Conservation (phyloP, 2,113 vertebrate species). For the Lonchura striata region DNA sequence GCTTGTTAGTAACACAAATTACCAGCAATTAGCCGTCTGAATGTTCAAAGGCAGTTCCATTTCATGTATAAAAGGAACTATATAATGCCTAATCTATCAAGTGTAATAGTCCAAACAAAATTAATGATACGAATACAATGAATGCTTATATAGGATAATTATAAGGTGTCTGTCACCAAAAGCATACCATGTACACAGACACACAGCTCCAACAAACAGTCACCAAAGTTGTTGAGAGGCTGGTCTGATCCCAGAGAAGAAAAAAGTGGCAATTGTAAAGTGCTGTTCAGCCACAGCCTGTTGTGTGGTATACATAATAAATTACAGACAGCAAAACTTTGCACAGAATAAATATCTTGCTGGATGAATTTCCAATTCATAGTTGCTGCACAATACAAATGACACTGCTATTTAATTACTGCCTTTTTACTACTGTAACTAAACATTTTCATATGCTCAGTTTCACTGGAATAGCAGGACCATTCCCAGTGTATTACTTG, state of each 20-base stretch:
- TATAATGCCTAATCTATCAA: slow-evolving; percentile 84
- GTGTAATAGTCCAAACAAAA: slow-evolving; percentile 82
- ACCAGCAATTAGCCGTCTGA: slow-evolving; percentile 83
- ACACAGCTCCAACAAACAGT: slow-evolving; percentile 41
- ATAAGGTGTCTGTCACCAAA: slow-evolving; percentile 75
- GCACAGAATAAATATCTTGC: slow-evolving; percentile 35
- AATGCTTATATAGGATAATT: slow-evolving; percentile 78
- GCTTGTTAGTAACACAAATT: slow-evolving; percentile 86
- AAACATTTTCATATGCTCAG: slow-evolving; percentile 78
- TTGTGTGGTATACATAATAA: slow-evolving; percentile 18
- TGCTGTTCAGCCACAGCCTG: background rate
- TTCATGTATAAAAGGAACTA: slow-evolving; percentile 80
- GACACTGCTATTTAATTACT: slow-evolving; percentile 77
- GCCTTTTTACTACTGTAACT: slow-evolving; percentile 76
- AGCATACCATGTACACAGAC: slow-evolving; percentile 41
- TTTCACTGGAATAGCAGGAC: slow-evolving; percentile 78
- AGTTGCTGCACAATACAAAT: slow-evolving; percentile 62
- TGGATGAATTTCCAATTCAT: slow-evolving; percentile 49
- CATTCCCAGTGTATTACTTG: slow-evolving; percentile 78
- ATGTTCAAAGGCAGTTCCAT: slow-evolving; percentile 84
- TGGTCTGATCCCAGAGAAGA: slow-evolving; percentile 15
- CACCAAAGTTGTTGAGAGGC: slow-evolving; percentile 57
- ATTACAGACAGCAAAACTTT: slow-evolving; percentile 54
- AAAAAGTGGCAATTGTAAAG: slow-evolving; percentile 16
- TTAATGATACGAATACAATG: slow-evolving; percentile 79